Evolutionary conservation across 2,888 invertebrate species (phyloP).

Genomic region (Leucophora obtusa): DNA sequence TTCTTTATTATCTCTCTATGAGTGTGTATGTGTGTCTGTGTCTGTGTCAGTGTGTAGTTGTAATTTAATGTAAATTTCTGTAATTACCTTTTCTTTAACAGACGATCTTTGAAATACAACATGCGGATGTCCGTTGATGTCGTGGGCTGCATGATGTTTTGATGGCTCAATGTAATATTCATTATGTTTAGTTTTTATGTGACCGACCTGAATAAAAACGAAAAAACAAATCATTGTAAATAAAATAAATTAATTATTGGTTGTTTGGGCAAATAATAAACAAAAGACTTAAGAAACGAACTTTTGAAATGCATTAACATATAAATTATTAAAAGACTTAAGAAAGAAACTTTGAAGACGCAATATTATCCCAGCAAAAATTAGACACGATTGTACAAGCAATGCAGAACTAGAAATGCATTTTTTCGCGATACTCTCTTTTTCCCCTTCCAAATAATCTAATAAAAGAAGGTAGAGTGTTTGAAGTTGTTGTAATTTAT

Average conservation of each 20-base stretch:
- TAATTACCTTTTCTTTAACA: constrained; percentile 78
- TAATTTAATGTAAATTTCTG: constrained; percentile 58
- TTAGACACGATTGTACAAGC: no score
- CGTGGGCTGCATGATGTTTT: constrained; percentile 79
- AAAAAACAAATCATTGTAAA: background rate
- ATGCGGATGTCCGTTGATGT: constrained; percentile 81
- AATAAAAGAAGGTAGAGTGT: no score
- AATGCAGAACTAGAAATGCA: no score
- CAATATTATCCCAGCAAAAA: no score
- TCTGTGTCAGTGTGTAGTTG: constrained; percentile 9
- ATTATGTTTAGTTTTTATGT: constrained; percentile 83
- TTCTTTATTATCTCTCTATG: constrained; percentile 35
- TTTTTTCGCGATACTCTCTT: no score
- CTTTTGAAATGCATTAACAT: background rate
- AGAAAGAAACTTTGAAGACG: constrained; percentile 13
- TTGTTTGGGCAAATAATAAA: constrained; percentile 4
- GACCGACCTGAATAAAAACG: constrained; percentile 81
- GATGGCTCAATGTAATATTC: constrained; percentile 87
- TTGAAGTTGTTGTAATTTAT: no score
- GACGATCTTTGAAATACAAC: constrained; percentile 85
- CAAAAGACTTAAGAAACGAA: background rate
- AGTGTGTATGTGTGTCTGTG: background rate
- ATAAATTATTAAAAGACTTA: constrained; percentile 29
- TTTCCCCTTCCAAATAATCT: no score
- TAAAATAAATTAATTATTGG: constrained; percentile 9